Evolutionary conservation across 1,140 invertebrate species (phyloP).

Genomic region (Ptiloglossa arizonensis): DNA sequence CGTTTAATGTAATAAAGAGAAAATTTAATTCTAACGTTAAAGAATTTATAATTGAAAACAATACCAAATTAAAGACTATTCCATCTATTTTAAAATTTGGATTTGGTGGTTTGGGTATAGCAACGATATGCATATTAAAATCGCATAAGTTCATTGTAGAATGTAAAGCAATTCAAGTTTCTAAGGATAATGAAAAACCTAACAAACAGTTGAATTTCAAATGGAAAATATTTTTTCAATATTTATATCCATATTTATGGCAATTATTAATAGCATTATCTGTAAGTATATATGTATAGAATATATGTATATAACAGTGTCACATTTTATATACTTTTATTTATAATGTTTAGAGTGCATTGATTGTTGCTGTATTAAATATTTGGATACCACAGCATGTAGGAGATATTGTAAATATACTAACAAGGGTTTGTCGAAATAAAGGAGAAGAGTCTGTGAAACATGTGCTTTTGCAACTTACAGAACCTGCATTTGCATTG

Average conservation of each 20-base stretch:
- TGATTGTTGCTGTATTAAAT: constrained; percentile 90
- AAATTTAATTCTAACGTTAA: constrained; percentile 44
- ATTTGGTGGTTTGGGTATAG: constrained; percentile 51
- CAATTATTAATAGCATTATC: constrained; percentile 83
- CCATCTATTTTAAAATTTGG: constrained; percentile 50
- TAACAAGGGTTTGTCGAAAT: constrained; percentile 83
- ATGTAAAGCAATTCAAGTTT: constrained; percentile 33
- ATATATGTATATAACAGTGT: neutral
- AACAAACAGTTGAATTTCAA: constrained; percentile 75
- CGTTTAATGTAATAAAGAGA: constrained; percentile 40
- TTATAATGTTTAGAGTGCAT: constrained; percentile 85
- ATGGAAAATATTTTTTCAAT: constrained; percentile 85
- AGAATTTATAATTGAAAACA: constrained; percentile 14
- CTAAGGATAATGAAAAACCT: constrained; percentile 25
- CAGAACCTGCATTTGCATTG: constrained; percentile 86
- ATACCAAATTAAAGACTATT: neutral
- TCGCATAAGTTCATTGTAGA: constrained; percentile 12
- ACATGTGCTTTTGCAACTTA: constrained; percentile 85
- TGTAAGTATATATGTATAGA: constrained; percentile 76
- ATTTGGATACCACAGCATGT: constrained; percentile 90
- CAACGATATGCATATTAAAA: constrained; percentile 41
- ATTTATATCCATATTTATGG: constrained; percentile 84
- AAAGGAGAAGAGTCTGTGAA: constrained; percentile 47
- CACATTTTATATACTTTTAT: constrained; percentile 2
- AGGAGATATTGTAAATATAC: constrained; percentile 89